Percentiles rank a stretch among this genome's conserved stretches.
These are phyloP conservation scores for Ecliptopera silaceata DNA, from an alignment of 2,888 invertebrate species.

Conservation along the genomic window DNA sequence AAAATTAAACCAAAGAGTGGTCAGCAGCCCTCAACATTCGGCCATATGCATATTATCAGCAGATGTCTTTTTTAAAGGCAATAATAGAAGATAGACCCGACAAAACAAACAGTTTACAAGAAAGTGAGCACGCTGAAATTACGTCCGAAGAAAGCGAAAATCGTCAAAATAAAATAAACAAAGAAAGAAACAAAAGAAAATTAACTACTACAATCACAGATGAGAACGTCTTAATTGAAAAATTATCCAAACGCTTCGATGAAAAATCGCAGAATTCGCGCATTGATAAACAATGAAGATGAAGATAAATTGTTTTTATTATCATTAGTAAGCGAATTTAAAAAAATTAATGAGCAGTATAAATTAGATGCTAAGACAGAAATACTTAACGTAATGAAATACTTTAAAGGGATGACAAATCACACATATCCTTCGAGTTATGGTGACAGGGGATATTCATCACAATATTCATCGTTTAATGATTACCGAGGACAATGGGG, in stretches of 20 bases:
- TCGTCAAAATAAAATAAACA: slow-evolving; percentile 23
- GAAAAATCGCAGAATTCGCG: slow-evolving; percentile 3
- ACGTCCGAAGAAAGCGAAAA: slow-evolving; percentile 32
- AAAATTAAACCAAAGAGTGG: slow-evolving; percentile 35
- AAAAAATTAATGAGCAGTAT: slow-evolving; percentile 40
- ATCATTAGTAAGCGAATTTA: slow-evolving; percentile 38
- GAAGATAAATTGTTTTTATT: slow-evolving; percentile 11
- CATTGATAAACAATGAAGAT: slow-evolving; percentile 7
- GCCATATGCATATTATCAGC: slow-evolving; percentile 29
- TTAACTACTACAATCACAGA: slow-evolving; percentile 6
- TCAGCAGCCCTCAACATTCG: slow-evolving; percentile 33
- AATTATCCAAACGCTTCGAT: slow-evolving; percentile 2
- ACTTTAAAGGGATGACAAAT: slow-evolving; percentile 26
- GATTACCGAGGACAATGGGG: not conserved
- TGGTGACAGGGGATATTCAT: slow-evolving; percentile 1
- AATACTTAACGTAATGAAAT: slow-evolving; percentile 41
- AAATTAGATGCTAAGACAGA: slow-evolving; percentile 39
- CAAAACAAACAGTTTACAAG: slow-evolving; percentile 36
- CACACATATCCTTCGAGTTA: slow-evolving; percentile 30
- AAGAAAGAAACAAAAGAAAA: slow-evolving; percentile 8
- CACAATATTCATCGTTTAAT: not conserved
- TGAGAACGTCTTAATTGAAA: slow-evolving; percentile 5
- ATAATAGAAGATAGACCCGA: slow-evolving; percentile 34
- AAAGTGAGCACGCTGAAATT: slow-evolving; percentile 24
- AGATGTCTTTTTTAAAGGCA: slow-evolving; percentile 22